Evolutionary conservation across 2,888 invertebrate genomes (phyloP), one percentile per base, ranked within the genome.

Genomic region (Euzophera pinguis): DNA sequence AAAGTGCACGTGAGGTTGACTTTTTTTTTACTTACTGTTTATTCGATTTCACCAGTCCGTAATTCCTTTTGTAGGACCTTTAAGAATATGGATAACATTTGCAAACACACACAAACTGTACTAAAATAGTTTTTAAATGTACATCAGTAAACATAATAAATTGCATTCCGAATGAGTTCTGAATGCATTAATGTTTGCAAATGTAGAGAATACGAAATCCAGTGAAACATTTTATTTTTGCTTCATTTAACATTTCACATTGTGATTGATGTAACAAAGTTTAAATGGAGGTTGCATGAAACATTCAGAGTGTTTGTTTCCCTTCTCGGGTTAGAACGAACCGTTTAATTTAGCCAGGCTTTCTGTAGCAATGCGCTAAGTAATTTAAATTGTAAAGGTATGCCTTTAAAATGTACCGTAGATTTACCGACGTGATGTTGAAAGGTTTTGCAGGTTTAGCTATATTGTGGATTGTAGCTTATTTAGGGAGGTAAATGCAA

Each of bases 401-500:
- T 17, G 41, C 41, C 12, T 13, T 12, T 42, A 27, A n/a, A 43
- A 27, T 43, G 12, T 8, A 1, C 17, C 17, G 41, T 10, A 22
- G 39, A 8, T 41, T 43, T 13, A 29, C 0, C 27, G 8, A 43
- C 43, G 27, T 6, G 27, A 43, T 27, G 13, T 1, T 13, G 12
- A n/a, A 43, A 43, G 13, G 27, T 43, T 43, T 43, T 41, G 27
- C n/a, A 29, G 13, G 27, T 43, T 43, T 12, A 13, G 17, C 1
- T 22, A 17, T 41, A 17, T n/a, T n/a, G n/a, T 41, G 81, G 83
- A 69, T 53, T 66, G 75, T 67, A 88, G 81, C 67, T 78, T 81
- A 64, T 85, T 86, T 69, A 91, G 58, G 57, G 3, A 9, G 10
- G 10, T 32, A 5, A 22, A 22, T 22, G 5, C n/a, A 22, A 22